Base-by-base conservation (phyloP, 2,113 vertebrate genomes). In the Nycticebus coucang region DNA sequence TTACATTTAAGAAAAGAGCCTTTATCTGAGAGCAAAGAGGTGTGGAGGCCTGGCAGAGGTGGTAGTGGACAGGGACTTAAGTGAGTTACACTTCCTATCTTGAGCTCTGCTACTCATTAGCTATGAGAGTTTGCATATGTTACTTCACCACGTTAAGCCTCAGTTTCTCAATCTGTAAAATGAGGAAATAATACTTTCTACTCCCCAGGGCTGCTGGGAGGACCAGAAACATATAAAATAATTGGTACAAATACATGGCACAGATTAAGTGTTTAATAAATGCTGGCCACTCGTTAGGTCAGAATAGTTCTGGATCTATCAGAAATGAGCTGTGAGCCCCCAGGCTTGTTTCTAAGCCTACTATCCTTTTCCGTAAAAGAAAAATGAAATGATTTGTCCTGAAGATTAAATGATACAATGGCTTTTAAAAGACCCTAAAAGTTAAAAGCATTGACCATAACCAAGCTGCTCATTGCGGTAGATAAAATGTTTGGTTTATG, bases 401-500 rank as follows among this genome's bases (percentile, higher is more conserved):
- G 28, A 69, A 97, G n/a, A 94, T 80, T n/a, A 87, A 71, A 79
- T 88, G 57, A 92, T 55, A 81, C 8, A 74, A 88, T 79, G 59
- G 28, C 68, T 93, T 91, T 95, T 64, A 30, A 75, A 97, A 95
- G 68, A 74, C 28, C 11, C 9, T 59, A 60, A 79, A 89, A 66
- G 69, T 96, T 87, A 83, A 91, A 88, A 87, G 79, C 59, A 69
- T 21, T 45, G 75, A 78, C 89, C 68, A 79, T 94, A 93, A 94
- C 94, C 91, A 96, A 97, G 79, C 22, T 74, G 68, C 33, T 92
- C 83, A 93, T 87, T 96, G 95, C 94, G 62, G 79, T 18, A 77
- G 37, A 82, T 71, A 66, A 97, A 95, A 93, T 94, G 83, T 77
- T 82, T 94, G 71, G 59, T 21, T 60, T 72, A 94, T 96, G 82